Percentiles rank a stretch among this genome's conserved stretches.
Evolutionary conservation across 2,888 invertebrate species (phyloP).

Genomic region (Lasioglossum villosulum): DNA sequence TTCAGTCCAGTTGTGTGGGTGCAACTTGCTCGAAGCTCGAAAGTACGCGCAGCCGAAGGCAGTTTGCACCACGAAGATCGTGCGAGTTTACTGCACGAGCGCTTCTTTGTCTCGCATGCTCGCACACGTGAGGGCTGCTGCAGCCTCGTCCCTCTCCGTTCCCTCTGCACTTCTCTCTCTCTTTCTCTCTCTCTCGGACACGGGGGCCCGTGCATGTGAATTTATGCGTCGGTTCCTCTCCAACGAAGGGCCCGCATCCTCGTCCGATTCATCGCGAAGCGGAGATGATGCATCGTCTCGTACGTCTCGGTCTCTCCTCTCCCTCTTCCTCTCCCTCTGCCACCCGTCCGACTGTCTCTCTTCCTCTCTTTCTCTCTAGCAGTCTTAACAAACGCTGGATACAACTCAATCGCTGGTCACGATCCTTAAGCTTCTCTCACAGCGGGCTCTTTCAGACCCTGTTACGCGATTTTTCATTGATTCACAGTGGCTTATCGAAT

Average conservation of each 20-base stretch:
- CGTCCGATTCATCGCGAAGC: constrained; percentile 68
- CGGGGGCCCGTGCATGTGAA: constrained; percentile 60
- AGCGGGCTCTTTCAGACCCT: constrained; percentile 32
- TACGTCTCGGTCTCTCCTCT: constrained; percentile 72
- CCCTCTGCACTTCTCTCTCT: neutral
- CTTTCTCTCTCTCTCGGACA: constrained; percentile 10
- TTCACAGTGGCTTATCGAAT: neutral
- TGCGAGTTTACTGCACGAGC: constrained; percentile 73
- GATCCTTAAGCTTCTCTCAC: constrained; percentile 73
- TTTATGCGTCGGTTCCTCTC: constrained; percentile 64
- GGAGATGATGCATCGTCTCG: constrained; percentile 73
- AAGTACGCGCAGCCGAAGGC: constrained; percentile 56
- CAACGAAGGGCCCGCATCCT: constrained; percentile 60
- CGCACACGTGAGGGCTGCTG: constrained; percentile 53
- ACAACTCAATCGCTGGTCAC: constrained; percentile 76
- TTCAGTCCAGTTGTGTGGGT: no score
- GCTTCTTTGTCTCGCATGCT: constrained; percentile 69
- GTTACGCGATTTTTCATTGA: constrained; percentile 6
- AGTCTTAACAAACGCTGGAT: constrained; percentile 73
- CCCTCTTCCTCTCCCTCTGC: constrained; percentile 54
- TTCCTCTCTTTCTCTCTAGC: constrained; percentile 62
- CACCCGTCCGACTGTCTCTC: constrained; percentile 9
- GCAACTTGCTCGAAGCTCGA: constrained; percentile 42
- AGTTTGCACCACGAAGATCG: constrained; percentile 70
- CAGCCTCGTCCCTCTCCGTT: constrained; percentile 5